Conservation (phyloP, 2,113 vertebrate genomes). For the Psettodes erumei region DNA sequence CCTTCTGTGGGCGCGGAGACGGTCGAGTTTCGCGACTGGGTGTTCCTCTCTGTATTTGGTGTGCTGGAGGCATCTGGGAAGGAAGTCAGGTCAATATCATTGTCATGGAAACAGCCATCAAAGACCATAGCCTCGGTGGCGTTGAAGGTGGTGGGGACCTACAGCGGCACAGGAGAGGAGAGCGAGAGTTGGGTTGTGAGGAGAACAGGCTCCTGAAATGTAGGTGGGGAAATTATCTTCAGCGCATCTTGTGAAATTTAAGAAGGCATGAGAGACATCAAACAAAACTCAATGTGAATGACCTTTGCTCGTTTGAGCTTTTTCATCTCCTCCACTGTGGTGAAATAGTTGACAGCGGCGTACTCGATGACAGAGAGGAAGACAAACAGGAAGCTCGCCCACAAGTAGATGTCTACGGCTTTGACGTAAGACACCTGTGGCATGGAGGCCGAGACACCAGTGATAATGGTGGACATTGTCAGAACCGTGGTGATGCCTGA, state of each 20-base stretch:
- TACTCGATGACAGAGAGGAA: constrained; percentile 93
- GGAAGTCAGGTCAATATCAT: constrained; percentile 81
- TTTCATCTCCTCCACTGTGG: constrained; percentile 89
- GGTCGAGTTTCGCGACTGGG: constrained; percentile 70
- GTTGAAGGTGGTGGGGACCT: constrained; percentile 85
- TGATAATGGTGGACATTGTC: constrained; percentile 93
- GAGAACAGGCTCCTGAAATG: neutral
- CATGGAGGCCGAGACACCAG: constrained; percentile 90
- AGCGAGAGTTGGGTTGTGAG: constrained; percentile 4
- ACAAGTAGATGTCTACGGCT: constrained; percentile 92
- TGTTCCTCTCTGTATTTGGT: constrained; percentile 73
- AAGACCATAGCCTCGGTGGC: constrained; percentile 89
- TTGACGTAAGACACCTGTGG: constrained; percentile 91
- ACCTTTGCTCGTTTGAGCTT: constrained; percentile 75
- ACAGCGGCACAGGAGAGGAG: constrained; percentile 33
- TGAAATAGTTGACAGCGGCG: constrained; percentile 93
- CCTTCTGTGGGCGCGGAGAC: constrained; percentile 72
- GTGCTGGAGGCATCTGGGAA: constrained; percentile 75
- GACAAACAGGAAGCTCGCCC: constrained; percentile 87
- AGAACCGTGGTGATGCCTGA: constrained; percentile 92
- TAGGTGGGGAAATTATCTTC: constrained; percentile 17
- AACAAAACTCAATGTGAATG: constrained; percentile 19
- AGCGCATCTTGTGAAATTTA: constrained; percentile 14
- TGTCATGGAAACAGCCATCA: constrained; percentile 89
- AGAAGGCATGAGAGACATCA: neutral